Percentiles rank a stretch among this genome's conserved stretches.
phyloP scores from a whole-genome alignment of 1,140 invertebrate species.

The Lethrus apterus region DNA sequence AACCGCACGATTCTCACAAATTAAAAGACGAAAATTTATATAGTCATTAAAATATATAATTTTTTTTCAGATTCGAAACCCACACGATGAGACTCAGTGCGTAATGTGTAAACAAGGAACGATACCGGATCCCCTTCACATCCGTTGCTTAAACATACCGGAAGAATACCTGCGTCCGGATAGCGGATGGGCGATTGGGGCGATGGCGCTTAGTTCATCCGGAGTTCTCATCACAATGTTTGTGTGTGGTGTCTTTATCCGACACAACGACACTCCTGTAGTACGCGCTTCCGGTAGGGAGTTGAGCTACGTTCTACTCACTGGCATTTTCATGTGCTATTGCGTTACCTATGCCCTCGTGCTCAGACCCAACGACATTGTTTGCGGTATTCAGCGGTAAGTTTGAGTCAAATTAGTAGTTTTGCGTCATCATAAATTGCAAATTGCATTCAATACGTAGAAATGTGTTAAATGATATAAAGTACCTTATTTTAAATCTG shows the following conservation, averaged over 20 bases:
- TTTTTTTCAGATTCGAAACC: constrained; percentile 61
- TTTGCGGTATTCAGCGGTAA: constrained; percentile 72
- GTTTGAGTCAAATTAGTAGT: too few species aligned
- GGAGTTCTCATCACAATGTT: constrained; percentile 73
- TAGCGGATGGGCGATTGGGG: constrained; percentile 82
- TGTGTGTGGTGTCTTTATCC: constrained; percentile 56
- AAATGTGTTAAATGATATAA: too few species aligned
- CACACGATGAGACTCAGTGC: constrained; percentile 74
- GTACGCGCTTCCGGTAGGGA: constrained; percentile 86
- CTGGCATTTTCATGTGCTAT: constrained; percentile 84
- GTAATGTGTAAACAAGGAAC: constrained; percentile 74
- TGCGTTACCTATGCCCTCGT: constrained; percentile 79
- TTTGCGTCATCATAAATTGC: too few species aligned
- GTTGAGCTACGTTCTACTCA: constrained; percentile 79
- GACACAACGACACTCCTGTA: constrained; percentile 76
- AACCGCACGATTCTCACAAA: too few species aligned
- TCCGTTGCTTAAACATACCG: constrained; percentile 68
- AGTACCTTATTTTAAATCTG: too few species aligned
- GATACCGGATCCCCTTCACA: constrained; percentile 67
- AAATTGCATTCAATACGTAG: too few species aligned
- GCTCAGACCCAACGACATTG: constrained; percentile 63
- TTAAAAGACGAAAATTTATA: background rate
- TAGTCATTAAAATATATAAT: background rate
- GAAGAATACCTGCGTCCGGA: constrained; percentile 75
- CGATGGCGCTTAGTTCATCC: constrained; percentile 70